Evolutionary conservation across 2,797 vertebrate genomes (phyloP).

Genomic region (Sebastolobus alascanus): DNA sequence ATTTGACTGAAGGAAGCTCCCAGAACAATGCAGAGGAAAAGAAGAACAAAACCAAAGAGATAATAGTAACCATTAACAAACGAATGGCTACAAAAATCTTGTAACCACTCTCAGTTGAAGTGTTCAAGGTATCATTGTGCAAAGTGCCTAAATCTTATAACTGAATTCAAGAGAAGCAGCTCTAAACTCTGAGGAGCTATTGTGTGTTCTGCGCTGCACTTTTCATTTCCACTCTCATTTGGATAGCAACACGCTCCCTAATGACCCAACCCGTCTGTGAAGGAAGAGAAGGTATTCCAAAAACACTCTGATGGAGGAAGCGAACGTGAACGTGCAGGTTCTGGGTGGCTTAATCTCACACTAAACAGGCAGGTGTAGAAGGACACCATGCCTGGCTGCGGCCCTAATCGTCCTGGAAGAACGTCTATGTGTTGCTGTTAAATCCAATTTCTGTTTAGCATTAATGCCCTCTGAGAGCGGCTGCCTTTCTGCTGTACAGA

Average conservation of each 20-base stretch:
- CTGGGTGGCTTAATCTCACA: conserved; percentile 66
- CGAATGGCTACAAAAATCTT: conserved; percentile 41
- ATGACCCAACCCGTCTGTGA: conserved; percentile 51
- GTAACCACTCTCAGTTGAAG: conserved; percentile 34
- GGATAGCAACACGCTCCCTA: conserved; percentile 55
- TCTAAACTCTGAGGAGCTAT: conserved; percentile 47
- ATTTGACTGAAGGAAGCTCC: neutral
- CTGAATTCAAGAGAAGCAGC: conserved; percentile 51
- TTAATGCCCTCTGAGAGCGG: conserved; percentile 58
- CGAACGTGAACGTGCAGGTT: conserved; percentile 46
- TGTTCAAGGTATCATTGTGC: conserved; percentile 62
- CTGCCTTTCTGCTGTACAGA: conserved; percentile 37
- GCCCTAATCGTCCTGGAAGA: conserved; percentile 75
- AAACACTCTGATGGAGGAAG: conserved; percentile 59
- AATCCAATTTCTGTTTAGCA: conserved; percentile 78
- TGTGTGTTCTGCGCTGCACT: conserved; percentile 32
- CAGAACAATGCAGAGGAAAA: neutral
- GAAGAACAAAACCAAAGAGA: neutral
- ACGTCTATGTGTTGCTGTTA: conserved; percentile 71
- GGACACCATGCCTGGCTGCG: conserved; percentile 76
- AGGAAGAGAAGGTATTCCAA: conserved; percentile 48
- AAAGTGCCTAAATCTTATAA: conserved; percentile 53
- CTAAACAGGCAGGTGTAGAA: conserved; percentile 74
- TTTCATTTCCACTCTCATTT: conserved; percentile 61
- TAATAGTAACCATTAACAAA: conserved; percentile 15